Evolutionary conservation across 1,140 invertebrate genomes (phyloP), one percentile per base, ranked within the genome.

Genomic region (Drosophila bipectinata): DNA sequence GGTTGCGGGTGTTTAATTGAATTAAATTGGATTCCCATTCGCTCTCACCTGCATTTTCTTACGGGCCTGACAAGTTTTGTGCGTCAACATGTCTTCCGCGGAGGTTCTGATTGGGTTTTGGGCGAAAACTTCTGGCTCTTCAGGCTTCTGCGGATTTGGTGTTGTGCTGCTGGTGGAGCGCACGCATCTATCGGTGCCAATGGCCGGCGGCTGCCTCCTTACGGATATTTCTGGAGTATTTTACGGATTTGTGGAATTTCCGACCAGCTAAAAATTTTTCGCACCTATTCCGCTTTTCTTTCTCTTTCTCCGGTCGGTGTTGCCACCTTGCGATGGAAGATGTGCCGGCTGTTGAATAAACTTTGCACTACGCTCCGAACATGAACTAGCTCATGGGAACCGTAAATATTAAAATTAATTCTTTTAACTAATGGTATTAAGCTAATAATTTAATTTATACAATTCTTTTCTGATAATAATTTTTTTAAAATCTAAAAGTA

Each of bases 31-130:
- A n/a, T 21, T 30, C 14, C 5, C n/a, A 45, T 15, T 2, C 3
- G 12, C 0, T 44, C 66, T 74, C 92, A 95, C 94, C 93, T 95
- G 94, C 53, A 95, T 94, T 93, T 95, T 95, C 89, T 95, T 95
- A 48, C 94, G 93, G 72, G 92, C 94, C 90, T 94, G 94, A 77
- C 90, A 91, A 85, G 79, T 90, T 87, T 92, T 92, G 78, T 92
- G 88, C 77, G 91, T 89, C 80, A 92, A 91, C 91, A 92, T 91
- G 72, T 85, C 77, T 69, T 57, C 72, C 44, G 44, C 69, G 69
- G 78, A 63, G 64, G 24, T 60, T 60, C 79, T 67, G 60, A 58
- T 49, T 74, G 59, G 45, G 48, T 71, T 45, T 71, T 24, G 41
- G n/a, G 55, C 64, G 60, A 61, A 53, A 67, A 62, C 59, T 61